Percentiles rank a stretch among this genome's conserved stretches.
Evolutionary conservation across 2,797 vertebrate species (phyloP).

Genomic region (Liasis olivaceus): DNA sequence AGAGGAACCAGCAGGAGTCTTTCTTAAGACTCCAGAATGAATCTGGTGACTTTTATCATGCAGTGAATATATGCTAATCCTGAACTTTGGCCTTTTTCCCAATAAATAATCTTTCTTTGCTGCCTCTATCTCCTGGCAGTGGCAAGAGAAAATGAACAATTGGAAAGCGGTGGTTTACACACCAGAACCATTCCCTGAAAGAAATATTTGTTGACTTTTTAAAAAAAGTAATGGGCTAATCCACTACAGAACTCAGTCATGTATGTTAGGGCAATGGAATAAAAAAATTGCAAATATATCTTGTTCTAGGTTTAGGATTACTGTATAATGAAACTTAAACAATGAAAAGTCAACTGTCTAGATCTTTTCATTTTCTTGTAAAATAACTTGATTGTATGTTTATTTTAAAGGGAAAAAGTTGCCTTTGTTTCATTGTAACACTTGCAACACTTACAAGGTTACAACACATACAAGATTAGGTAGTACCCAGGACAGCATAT

Average conservation of each 20-base stretch:
- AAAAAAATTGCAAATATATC: conserved; percentile 50
- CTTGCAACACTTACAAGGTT: background rate
- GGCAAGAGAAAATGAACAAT: background rate
- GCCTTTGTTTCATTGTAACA: conserved; percentile 16
- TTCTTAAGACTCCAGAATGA: background rate
- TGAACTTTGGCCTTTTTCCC: background rate
- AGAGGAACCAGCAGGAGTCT: background rate
- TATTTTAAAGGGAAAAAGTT: conserved; percentile 51
- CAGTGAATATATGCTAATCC: background rate
- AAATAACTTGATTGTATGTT: conserved; percentile 19
- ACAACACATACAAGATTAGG: too few relatives aligned
- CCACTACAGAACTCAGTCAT: conserved; percentile 34
- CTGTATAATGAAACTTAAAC: conserved; percentile 62
- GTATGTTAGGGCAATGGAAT: conserved; percentile 53
- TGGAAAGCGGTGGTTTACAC: background rate
- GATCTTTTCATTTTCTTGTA: conserved; percentile 45
- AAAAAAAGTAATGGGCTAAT: conserved; percentile 20
- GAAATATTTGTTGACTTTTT: conserved; percentile 31
- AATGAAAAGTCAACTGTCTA: conserved; percentile 71
- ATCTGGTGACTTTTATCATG: background rate
- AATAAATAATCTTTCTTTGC: conserved; percentile 18
- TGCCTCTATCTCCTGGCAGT: conserved; percentile 1
- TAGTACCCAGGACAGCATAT: too few relatives aligned
- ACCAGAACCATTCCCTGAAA: conserved; percentile 2
- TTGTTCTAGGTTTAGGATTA: conserved; percentile 62